Evolutionary conservation across 2,113 vertebrate genomes (phyloP).

Genomic region (Calyptommatus sinebrachiatus): DNA sequence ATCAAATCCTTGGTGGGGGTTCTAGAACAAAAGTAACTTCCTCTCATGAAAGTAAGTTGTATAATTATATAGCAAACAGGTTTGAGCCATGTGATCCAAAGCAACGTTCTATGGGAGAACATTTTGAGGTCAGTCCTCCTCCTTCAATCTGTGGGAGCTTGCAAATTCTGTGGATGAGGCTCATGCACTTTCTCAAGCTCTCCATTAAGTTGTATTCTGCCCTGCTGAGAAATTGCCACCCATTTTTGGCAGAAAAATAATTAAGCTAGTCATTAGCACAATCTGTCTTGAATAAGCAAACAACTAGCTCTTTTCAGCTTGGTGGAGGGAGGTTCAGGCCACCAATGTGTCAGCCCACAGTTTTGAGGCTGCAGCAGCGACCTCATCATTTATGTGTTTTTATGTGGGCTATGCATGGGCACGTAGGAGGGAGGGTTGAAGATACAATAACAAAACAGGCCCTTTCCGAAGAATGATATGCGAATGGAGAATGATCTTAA

Average conservation of each 20-base stretch:
- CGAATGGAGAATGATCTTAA: neutral
- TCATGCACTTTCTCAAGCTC: slow-evolving; percentile 13
- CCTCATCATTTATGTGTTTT: too few species aligned
- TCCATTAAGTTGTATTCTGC: slow-evolving; percentile 39
- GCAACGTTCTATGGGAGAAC: neutral
- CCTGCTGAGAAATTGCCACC: slow-evolving; percentile 32
- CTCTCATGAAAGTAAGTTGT: slow-evolving; percentile 2
- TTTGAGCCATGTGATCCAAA: neutral
- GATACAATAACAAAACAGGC: neutral
- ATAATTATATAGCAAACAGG: neutral
- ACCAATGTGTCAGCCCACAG: slow-evolving; percentile 37
- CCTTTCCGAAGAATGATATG: neutral
- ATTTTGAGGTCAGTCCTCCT: neutral
- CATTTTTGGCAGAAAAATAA: slow-evolving; percentile 43
- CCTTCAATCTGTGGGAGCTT: slow-evolving; percentile 5
- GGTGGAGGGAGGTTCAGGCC: slow-evolving; percentile 21
- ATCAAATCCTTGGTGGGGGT: slow-evolving; percentile 6
- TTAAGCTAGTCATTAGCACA: slow-evolving; percentile 50
- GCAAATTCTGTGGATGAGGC: slow-evolving; percentile 13
- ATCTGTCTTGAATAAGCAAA: slow-evolving; percentile 46
- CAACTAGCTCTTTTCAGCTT: slow-evolving; percentile 34
- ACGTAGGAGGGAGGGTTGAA: neutral
- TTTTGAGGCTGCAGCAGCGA: slow-evolving; percentile 18
- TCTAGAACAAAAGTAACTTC: neutral
- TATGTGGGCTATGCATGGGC: too few species aligned